phyloP scores from a whole-genome alignment of 2,888 invertebrate genomes.

The Trimorus sp. region DNA sequence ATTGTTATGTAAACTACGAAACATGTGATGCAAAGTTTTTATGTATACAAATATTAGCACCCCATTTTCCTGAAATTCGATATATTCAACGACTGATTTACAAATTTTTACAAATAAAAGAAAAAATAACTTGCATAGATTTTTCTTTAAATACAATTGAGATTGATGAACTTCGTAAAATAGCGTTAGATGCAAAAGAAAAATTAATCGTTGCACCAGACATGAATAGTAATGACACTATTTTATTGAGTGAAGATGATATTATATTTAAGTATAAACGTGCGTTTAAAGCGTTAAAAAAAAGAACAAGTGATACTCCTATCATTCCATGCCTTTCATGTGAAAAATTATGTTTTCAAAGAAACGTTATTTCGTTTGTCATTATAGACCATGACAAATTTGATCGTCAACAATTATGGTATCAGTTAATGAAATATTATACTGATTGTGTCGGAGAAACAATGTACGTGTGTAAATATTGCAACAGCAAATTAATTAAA shows the following conservation, averaged over 20 bases:
- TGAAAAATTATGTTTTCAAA: slow-evolving; percentile 17
- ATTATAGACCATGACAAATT: slow-evolving; percentile 2
- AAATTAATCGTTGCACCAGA: neutral
- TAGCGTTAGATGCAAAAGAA: neutral
- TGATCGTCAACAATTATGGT: slow-evolving; percentile 25
- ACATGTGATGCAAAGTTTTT: too few relatives aligned
- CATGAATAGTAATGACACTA: neutral
- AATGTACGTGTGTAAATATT: neutral
- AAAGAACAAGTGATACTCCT: slow-evolving; percentile 18
- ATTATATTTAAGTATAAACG: slow-evolving; percentile 9
- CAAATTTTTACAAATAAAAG: too few relatives aligned
- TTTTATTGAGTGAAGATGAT: slow-evolving; percentile 15
- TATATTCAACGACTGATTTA: too few relatives aligned
- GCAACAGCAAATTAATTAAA: slow-evolving; percentile 58
- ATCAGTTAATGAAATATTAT: slow-evolving; percentile 16
- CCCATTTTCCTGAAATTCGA: too few relatives aligned
- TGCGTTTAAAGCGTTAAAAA: slow-evolving; percentile 21
- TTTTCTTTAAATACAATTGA: too few relatives aligned
- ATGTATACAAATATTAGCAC: too few relatives aligned
- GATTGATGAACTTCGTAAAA: neutral
- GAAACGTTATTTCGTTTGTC: slow-evolving; percentile 2
- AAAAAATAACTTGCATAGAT: too few relatives aligned
- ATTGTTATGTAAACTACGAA: slow-evolving; percentile 3
- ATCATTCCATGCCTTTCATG: slow-evolving; percentile 11
- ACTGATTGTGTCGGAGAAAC: neutral